Evolutionary conservation across 2,797 vertebrate species (phyloP), one percentile per base, ranked within the genome.

Genomic region (Coregonus ussuriensis): DNA sequence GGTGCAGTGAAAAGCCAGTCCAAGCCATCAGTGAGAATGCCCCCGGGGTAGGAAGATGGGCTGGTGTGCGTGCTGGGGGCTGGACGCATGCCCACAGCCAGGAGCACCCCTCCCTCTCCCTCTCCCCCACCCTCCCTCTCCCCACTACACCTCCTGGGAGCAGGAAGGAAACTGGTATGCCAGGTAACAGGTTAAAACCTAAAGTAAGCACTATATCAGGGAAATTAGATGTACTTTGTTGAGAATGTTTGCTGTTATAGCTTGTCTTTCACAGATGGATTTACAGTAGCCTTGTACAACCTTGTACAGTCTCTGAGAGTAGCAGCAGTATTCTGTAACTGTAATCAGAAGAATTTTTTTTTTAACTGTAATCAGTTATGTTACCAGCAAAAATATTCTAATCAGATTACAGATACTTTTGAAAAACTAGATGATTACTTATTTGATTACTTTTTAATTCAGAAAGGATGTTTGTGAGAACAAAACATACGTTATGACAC

Each of bases 41-140:
- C 90, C 90, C 77, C 71, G 80, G 91, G 92, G 90, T 93, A 93
- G 93, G 92, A 94, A 93, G 94, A 94, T 94, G 93, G 90, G 90
- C 91, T 91, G 89, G 91, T 93, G 91, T 93, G 92, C 91, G 87
- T 93, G 93, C 91, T 93, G 91, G 88, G 86, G 90, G 89, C 91
- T 94, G 93, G 92, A 94, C 77, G 77, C 79, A 74, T 86, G 92
- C 91, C 93, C 89, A 78, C 81, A 86, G 85, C 80, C 84, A 87
- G 86, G 86, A 89, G 88, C 85, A 85, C 78, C 82, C 79, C 82
- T 77, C 86, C 84, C 53, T 76, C 59, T 56, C 33, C 65, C n/a
- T 29, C 16, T 37, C 33, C 52, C 16, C 77, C 25, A 25, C 25
- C 29, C 25, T 15, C 66, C 4, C 67, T 21, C 62, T 37, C 47